Percentiles rank a stretch among this genome's conserved stretches.
These are phyloP conservation scores for Lagothrix lagotricha DNA, from an alignment of 2,797 vertebrate species.

Conservation along the genomic window DNA sequence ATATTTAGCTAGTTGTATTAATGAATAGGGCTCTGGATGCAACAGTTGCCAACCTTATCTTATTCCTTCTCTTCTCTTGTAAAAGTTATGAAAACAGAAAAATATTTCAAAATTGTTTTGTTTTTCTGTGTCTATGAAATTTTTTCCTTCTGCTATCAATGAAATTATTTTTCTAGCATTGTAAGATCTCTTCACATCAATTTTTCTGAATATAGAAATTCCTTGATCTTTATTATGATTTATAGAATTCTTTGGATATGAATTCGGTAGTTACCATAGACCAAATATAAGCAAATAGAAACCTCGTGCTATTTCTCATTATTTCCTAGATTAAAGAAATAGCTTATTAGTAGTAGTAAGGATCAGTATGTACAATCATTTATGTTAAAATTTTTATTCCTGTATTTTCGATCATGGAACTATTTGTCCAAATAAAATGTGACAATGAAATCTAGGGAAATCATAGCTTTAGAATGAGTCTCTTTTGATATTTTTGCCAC, in stretches of 20 bases:
- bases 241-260: not conserved
- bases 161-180: not conserved
- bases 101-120: not conserved
- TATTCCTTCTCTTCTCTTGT: not conserved
- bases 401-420: not conserved
- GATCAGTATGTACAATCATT: not conserved
- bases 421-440: not conserved
- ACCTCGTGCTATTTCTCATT: not conserved
- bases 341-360: not conserved
- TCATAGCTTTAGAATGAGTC: not conserved
- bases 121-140: not conserved
- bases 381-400: not conserved
- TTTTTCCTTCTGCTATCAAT: not conserved
- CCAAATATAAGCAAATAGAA: slow-evolving; percentile 24
- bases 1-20: slow-evolving; percentile 29
- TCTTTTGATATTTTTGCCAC: not conserved
- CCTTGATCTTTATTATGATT: not conserved
- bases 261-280: not conserved
- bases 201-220: not conserved
- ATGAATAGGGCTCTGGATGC: not conserved
- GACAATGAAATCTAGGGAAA: not conserved
- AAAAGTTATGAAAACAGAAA: not conserved
- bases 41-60: not conserved
- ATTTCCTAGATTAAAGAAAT: not conserved
- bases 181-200: not conserved